Base-by-base conservation (phyloP, 2,888 invertebrate genomes). In the Diplazon laetatorius region DNA sequence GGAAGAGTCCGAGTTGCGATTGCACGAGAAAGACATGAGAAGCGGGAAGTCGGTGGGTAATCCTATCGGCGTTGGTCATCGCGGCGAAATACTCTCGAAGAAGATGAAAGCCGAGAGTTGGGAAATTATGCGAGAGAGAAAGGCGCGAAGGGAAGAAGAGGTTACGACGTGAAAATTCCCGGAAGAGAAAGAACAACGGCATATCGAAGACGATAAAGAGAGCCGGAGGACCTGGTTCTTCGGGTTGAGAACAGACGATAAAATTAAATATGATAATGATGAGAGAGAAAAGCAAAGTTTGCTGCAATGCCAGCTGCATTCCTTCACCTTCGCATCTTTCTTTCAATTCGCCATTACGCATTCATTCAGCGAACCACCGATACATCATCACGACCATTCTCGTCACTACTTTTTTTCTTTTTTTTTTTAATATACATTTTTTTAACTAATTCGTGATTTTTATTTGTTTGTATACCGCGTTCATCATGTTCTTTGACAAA, bases 51-150 rank as follows among this genome's bases (percentile, higher is more conserved):
- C n/a, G n/a, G n/a, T n/a, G n/a, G n/a, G 25, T 57, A 44, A 16
- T 70, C 65, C 63, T 76, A 76, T 76, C 76, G 76, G 48, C 70
- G 39, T 65, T 76, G 22, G 46, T 55, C 70, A 76, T 76, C 76
- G 57, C 63, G n/a, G n/a, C n/a, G 42, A 70, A 76, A 63, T 70
- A 63, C 57, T 59, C 68, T 46, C 44, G 60, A 35, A 50, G 37
- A 63, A 70, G 75, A 75, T 62, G 62, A 69, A 69, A 44, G 62
- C 55, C 25, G n/a, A 42, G 25, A 63, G 69, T 48, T 55, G 48
- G n/a, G 63, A 63, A 70, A 69, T 70, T 39, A 65, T 42, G 50
- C 20, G 70, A 75, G 52, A 42, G 60, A 76, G 42, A 35, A 48
- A 10, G 30, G 4, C 4, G 30, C 30, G 30, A 6, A 5, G 30